Conservation (phyloP, 2,113 vertebrate genomes). For the Raja brachyura region DNA sequence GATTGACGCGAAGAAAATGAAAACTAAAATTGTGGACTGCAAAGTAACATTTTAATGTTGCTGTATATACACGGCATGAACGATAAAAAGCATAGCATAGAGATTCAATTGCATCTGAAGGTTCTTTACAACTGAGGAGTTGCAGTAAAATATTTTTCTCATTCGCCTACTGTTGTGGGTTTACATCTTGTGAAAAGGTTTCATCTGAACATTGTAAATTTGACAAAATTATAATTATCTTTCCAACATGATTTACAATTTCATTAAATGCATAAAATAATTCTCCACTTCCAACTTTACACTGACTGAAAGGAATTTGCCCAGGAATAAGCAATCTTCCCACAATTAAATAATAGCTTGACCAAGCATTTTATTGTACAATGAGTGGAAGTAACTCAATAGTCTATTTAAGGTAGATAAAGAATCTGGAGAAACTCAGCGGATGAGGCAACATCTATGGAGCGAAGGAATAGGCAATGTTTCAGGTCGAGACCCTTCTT, state of each 20-base stretch:
- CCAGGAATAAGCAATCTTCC: neutral
- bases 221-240: neutral
- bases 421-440: too few species aligned
- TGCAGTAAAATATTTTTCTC: neutral
- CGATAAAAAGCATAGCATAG: neutral
- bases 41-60: neutral
- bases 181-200: neutral
- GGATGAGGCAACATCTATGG: too few species aligned
- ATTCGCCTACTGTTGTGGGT: neutral
- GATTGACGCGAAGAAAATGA: conserved; percentile 8
- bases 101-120: neutral
- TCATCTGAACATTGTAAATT: too few species aligned
- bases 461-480: too few species aligned
- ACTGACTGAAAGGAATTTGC: neutral
- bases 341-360: neutral
- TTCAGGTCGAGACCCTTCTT: too few species aligned
- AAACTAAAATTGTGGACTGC: conserved; percentile 4
- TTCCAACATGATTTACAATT: neutral
- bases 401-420: neutral
- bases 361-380: neutral
- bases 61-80: neutral
- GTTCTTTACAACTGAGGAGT: neutral
- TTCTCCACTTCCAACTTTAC: neutral
- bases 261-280: neutral
- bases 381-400: neutral